Percentiles rank a stretch among this genome's conserved stretches.
Evolutionary conservation across 2,888 invertebrate species (phyloP).

Genomic region (Dicycla oo): DNA sequence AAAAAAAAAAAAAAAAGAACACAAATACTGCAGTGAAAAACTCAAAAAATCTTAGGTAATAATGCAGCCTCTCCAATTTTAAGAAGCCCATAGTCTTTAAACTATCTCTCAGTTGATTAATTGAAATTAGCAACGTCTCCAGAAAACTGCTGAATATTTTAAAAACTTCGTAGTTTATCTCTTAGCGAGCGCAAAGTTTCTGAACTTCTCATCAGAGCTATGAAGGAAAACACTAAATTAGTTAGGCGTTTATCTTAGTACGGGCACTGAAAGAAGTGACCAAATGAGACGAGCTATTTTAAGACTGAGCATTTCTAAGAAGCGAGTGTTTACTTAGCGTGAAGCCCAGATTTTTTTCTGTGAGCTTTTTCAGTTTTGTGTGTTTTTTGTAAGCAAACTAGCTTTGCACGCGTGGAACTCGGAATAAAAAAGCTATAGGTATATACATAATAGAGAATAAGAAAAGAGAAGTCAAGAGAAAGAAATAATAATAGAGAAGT

Average conservation of each 20-base stretch:
- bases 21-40: neutral
- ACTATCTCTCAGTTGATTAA: constrained; percentile 35
- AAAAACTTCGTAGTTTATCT: constrained; percentile 37
- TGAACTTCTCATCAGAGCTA: constrained; percentile 1
- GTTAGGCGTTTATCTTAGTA: constrained; percentile 30
- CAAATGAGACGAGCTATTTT: constrained; percentile 17
- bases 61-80: neutral
- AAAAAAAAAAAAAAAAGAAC: no score
- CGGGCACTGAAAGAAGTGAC: constrained; percentile 16
- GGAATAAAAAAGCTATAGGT: no score
- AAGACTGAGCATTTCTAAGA: neutral
- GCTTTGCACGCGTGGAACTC: no score
- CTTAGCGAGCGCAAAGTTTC: constrained; percentile 23
- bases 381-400: neutral
- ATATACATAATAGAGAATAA: no score
- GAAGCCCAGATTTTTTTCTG: neutral
- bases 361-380: neutral
- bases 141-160: constrained; percentile 51
- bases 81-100: constrained; percentile 2
- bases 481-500: no score
- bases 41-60: neutral
- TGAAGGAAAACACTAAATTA: constrained; percentile 29
- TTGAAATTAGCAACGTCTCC: constrained; percentile 29
- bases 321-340: neutral
- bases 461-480: no score